Evolutionary conservation across 2,113 vertebrate species (phyloP), one percentile per base, ranked within the genome.

Genomic region (Thryonomys swinderianus): DNA sequence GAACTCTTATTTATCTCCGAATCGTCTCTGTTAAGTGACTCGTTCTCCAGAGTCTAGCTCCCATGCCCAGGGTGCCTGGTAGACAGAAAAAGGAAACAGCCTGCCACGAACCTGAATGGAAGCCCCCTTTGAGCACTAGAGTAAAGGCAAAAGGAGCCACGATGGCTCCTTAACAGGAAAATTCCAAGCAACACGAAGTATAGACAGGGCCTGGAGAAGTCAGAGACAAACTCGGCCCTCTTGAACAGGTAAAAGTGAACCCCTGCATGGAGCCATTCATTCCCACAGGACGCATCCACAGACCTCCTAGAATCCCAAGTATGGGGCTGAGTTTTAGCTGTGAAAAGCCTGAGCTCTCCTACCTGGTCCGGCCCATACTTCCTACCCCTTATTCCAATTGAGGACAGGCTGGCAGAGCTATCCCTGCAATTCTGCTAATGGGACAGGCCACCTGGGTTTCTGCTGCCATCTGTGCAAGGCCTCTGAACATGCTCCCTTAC

Each of bases 291-390:
- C 82, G 73, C 67, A 74, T 14, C 53, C 78, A 62, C 7, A 40
- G 57, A n/a, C 79, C 48, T 17, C 13, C 0, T 0, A 30, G 6
- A 89, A 0, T 34, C 18, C 32, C 71, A 87, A 64, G 79, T 11
- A 59, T 53, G n/a, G 34, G 9, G 11, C 25, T 90, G 59, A 81
- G 37, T 61, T 69, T 90, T 40, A 59, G 62, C 67, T 51, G 42
- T 71, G 69, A 17, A 0, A 37, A 61, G 61, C 64, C 95, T 45
- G 10, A 37, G 88, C 67, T n/a, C 23, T 95, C 98, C 98, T 98
- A 98, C 98, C 98, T 98, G 96, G 82, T 16, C 53, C 80, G 59
- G 86, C 91, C 91, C 93, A 91, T 0, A 45, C 10, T 95, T 95
- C 95, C 51, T 27, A 0, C 92, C 95, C 62, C 45, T 96, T 86